These are phyloP conservation scores for Hypselothyrea guttata DNA, from an alignment of 2,888 invertebrate genomes.

Conservation along the genomic window DNA sequence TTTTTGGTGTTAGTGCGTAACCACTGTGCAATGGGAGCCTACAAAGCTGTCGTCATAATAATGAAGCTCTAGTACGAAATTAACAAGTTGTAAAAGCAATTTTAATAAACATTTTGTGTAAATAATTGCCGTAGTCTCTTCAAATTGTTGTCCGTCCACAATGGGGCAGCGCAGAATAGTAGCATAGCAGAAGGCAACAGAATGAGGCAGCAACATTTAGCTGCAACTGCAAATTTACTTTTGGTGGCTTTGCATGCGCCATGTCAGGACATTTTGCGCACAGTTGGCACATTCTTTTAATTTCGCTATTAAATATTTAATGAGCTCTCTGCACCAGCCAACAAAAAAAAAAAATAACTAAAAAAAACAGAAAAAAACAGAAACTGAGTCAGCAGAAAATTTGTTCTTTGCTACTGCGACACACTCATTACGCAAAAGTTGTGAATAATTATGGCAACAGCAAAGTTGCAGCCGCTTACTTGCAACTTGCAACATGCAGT, in stretches of 20 bases:
- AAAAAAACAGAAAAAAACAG: background rate
- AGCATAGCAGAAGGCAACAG: background rate
- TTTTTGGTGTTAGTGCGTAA: no score
- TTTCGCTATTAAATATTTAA: conserved; percentile 74
- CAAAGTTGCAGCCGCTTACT: conserved; percentile 19
- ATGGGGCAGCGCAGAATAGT: background rate
- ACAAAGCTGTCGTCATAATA: background rate
- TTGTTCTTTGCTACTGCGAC: conserved; percentile 50
- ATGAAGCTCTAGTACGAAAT: conserved; percentile 44
- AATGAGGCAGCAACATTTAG: conserved; percentile 30
- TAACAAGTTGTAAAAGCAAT: conserved; percentile 72
- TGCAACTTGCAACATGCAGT: conserved; percentile 25
- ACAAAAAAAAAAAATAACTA: conserved; percentile 14
- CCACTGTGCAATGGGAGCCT: no score
- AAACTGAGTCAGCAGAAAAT: conserved; percentile 44
- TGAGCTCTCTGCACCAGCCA: conserved; percentile 60
- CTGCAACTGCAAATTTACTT: conserved; percentile 51
- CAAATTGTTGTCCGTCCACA: conserved; percentile 23
- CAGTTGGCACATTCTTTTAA: conserved; percentile 73
- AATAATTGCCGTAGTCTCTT: conserved; percentile 53
- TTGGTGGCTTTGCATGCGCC: conserved; percentile 7
- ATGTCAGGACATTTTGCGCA: conserved; percentile 52
- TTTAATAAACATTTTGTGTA: conserved; percentile 60
- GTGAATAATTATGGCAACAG: conserved; percentile 57
- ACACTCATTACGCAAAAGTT: conserved; percentile 65